Conservation (phyloP, 2,888 invertebrate species). For the Ischnura elegans region DNA sequence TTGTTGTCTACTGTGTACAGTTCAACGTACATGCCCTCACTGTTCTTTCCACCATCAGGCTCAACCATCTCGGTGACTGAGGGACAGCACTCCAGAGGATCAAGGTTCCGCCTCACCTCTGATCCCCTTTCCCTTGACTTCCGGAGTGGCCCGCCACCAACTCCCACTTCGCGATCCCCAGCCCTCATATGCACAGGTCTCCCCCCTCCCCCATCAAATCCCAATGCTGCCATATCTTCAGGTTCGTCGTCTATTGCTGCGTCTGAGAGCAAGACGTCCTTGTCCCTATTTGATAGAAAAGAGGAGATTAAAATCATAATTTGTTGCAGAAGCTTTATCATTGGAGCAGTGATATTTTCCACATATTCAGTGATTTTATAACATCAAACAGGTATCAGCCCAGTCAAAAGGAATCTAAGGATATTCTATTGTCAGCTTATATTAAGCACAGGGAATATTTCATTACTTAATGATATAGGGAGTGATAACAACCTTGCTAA, state of each 20-base stretch:
- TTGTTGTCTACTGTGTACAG: conserved; percentile 86
- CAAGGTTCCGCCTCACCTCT: conserved; percentile 71
- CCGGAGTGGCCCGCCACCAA: conserved; percentile 78
- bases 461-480: no score
- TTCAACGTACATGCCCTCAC: conserved; percentile 85
- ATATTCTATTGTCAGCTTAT: no score
- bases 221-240: conserved; percentile 55
- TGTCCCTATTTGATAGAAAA: background rate
- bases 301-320: background rate
- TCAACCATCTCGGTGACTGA: conserved; percentile 88
- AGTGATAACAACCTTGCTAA: no score
- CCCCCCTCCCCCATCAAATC: conserved; percentile 72
- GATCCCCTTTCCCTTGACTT: conserved; percentile 22
- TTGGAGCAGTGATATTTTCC: no score
- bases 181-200: conserved; percentile 69
- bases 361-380: no score
- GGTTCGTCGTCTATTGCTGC: conserved; percentile 39
- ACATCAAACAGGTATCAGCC: no score
- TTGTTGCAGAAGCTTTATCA: no score
- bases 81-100: conserved; percentile 89
- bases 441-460: no score
- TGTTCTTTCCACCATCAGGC: conserved; percentile 88
- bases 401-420: no score
- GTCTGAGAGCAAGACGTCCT: conserved; percentile 51
- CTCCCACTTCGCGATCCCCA: conserved; percentile 71